Evolutionary conservation across 2,797 vertebrate genomes (phyloP).

Genomic region (Sebastes glaucus): DNA sequence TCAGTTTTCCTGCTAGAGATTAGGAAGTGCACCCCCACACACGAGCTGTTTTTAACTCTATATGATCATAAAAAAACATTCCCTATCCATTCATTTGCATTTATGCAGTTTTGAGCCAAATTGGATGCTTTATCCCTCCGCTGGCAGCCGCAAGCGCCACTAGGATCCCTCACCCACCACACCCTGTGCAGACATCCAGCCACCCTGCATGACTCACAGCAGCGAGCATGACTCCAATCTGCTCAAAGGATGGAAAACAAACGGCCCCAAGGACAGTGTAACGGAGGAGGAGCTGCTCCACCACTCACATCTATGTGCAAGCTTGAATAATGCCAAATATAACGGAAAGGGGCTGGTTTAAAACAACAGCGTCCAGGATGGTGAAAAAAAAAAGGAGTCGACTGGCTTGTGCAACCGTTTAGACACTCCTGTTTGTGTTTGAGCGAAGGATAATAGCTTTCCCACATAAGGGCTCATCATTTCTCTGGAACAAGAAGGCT

Average conservation of each 20-base stretch:
- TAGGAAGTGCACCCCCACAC: background rate
- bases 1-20: constrained; percentile 10
- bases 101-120: constrained; percentile 57
- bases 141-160: constrained; percentile 48
- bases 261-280: constrained; percentile 61
- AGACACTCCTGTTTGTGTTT: constrained; percentile 24
- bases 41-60: constrained; percentile 32
- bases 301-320: constrained; percentile 54
- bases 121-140: constrained; percentile 52
- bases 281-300: constrained; percentile 44
- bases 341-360: constrained; percentile 44
- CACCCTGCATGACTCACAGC: constrained; percentile 78
- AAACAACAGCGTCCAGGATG: constrained; percentile 23
- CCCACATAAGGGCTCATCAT: constrained; percentile 21
- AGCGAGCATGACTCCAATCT: constrained; percentile 66
- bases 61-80: constrained; percentile 35
- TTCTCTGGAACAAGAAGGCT: background rate
- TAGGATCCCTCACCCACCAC: constrained; percentile 70
- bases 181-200: constrained; percentile 74
- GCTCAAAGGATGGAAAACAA: constrained; percentile 72
- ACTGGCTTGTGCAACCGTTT: constrained; percentile 5
- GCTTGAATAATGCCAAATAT: constrained; percentile 50
- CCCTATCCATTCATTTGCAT: constrained; percentile 57
- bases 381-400: constrained; percentile 17
- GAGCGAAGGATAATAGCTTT: constrained; percentile 4